Percentiles rank a stretch among this genome's conserved stretches.
These are phyloP conservation scores for Morbakka virulenta DNA, from an alignment of 30 jellyfish, hydroid and myxozoan species.

Conservation along the genomic window DNA sequence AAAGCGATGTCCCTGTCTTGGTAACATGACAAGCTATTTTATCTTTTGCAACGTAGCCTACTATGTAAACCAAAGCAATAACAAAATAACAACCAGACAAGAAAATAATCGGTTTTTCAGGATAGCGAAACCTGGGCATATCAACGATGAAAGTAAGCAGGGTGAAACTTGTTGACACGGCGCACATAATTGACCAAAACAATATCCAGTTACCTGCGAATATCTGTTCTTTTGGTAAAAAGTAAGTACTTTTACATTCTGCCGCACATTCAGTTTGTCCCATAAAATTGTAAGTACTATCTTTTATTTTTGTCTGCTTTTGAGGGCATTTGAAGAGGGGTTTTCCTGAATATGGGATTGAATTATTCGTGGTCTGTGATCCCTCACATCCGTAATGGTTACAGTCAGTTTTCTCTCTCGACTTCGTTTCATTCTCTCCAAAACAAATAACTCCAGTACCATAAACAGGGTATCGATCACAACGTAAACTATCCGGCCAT, in stretches of 20 bases:
- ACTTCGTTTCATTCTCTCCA: no score
- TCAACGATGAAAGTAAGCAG: slow-evolving; percentile 81
- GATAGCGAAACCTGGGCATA: slow-evolving; percentile 80
- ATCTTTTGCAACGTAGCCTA: slow-evolving; percentile 81
- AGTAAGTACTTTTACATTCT: no score
- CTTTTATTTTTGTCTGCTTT: slow-evolving; percentile 66
- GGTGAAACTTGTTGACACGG: slow-evolving; percentile 87
- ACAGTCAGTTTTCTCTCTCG: no score
- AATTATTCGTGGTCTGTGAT: no score
- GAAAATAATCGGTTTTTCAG: no score
- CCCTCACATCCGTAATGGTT: no score
- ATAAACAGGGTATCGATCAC: neutral
- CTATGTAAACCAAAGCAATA: slow-evolving; percentile 77
- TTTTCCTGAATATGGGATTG: no score
- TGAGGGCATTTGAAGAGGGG: slow-evolving; percentile 72
- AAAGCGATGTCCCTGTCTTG: slow-evolving; percentile 35
- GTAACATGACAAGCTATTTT: slow-evolving; percentile 82
- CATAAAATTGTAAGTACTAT: slow-evolving; percentile 82
- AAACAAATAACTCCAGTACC: no score
- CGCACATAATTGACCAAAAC: slow-evolving; percentile 91
- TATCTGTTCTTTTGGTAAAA: slow-evolving; percentile 75
- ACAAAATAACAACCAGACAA: no score
- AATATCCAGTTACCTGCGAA: slow-evolving; percentile 95
- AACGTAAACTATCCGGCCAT: neutral
- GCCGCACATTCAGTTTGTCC: slow-evolving; percentile 89